These are phyloP conservation scores for Xanthia icteritia DNA, from an alignment of 2,888 invertebrate species.

Conservation along the genomic window DNA sequence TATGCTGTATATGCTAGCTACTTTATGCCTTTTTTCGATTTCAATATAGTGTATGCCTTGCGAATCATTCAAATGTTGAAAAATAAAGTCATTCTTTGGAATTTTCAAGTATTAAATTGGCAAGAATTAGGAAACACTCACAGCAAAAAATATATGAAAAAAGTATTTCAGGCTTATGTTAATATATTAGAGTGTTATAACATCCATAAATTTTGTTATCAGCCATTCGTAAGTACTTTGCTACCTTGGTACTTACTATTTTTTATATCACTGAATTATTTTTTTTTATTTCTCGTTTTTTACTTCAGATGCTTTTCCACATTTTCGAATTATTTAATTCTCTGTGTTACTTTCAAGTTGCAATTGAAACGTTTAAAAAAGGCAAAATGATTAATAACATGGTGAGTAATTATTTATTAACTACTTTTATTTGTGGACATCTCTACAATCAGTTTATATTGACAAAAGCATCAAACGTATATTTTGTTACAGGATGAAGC, in stretches of 20 bases:
- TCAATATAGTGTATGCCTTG: neutral
- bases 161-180: constrained; percentile 27
- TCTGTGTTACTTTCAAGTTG: constrained; percentile 7
- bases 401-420: constrained; percentile 12
- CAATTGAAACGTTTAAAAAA: constrained; percentile 17
- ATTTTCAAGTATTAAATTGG: neutral
- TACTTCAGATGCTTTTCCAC: constrained; percentile 15
- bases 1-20: neutral
- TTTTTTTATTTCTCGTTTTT: no score
- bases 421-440: no score
- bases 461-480: neutral
- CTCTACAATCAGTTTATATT: no score
- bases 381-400: neutral
- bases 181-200: constrained; percentile 37
- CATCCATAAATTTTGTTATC: constrained; percentile 23
- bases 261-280: no score
- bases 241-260: no score
- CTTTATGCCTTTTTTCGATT: constrained; percentile 6
- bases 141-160: neutral
- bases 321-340: constrained; percentile 4
- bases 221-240: constrained; percentile 26
- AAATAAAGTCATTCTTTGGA: constrained; percentile 14
- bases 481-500: neutral
- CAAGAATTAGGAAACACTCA: neutral
- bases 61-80: constrained; percentile 9